Conservation (phyloP, 2,888 invertebrate genomes). For the Coenonympha arcania region DNA sequence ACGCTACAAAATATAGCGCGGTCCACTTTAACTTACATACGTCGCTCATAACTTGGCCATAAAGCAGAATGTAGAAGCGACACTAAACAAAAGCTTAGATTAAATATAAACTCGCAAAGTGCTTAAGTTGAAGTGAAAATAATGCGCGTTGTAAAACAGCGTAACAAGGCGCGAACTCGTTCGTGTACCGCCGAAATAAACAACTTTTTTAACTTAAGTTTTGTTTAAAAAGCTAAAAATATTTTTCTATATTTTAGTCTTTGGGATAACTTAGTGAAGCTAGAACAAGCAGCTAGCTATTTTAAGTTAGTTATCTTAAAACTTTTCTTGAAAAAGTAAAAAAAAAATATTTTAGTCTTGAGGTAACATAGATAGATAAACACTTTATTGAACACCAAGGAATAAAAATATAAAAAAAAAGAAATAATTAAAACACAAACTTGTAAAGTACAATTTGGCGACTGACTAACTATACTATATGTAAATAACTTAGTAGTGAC, state of each 20-base stretch:
- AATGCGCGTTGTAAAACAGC: slow-evolving; percentile 31
- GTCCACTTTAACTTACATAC: slow-evolving; percentile 32
- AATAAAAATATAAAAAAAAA: no score
- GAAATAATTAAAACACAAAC: no score
- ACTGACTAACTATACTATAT: no score
- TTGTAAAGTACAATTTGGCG: no score
- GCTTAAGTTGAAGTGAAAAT: slow-evolving; percentile 29
- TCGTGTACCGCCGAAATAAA: slow-evolving; percentile 20
- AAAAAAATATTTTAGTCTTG: no score
- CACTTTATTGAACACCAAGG: no score
- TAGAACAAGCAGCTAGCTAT: no score
- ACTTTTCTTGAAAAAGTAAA: no score
- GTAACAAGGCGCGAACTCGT: slow-evolving; percentile 22
- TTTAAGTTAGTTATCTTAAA: no score
- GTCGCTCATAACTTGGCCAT: slow-evolving; percentile 29
- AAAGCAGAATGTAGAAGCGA: slow-evolving; percentile 30
- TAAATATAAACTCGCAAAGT: slow-evolving; percentile 31
- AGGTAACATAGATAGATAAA: no score
- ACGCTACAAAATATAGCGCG: slow-evolving; percentile 28
- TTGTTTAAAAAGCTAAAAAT: neutral
- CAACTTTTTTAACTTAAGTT: slow-evolving; percentile 16
- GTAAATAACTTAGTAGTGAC: no score
- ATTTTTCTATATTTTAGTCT: neutral
- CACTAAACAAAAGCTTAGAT: slow-evolving; percentile 32
- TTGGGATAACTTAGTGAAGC: no score